phyloP scores from a whole-genome alignment of 2,113 vertebrate genomes.

The Bubo bubo region DNA sequence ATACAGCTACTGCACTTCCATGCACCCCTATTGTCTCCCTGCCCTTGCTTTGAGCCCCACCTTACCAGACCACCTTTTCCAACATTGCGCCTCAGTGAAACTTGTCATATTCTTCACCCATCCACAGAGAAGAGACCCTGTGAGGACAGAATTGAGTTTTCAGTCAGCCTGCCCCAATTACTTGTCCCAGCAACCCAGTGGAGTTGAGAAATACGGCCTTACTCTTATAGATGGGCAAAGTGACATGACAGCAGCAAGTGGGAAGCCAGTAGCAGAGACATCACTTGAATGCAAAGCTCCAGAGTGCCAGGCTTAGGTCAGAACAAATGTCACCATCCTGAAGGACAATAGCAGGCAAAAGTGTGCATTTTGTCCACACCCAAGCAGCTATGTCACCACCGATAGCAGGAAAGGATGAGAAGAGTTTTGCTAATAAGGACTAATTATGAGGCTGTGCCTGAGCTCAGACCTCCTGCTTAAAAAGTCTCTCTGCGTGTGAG shows the following conservation, averaged over 20 bases:
- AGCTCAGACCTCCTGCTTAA: constrained; percentile 11
- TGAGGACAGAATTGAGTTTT: not conserved
- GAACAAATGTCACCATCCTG: not conserved
- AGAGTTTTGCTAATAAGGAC: not conserved
- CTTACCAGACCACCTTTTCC: not conserved
- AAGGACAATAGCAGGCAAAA: not conserved
- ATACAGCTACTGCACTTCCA: not conserved
- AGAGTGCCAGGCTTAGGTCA: not conserved
- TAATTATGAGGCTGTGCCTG: not conserved
- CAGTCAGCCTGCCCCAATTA: not conserved
- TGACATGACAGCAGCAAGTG: not conserved
- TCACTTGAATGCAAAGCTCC: not conserved
- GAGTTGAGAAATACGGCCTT: not conserved
- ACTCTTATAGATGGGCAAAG: not conserved
- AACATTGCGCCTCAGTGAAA: not conserved
- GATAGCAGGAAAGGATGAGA: not conserved
- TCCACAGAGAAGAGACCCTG: not conserved
- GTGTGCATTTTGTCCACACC: not conserved
- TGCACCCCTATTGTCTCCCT: not conserved
- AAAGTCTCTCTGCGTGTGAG: not conserved
- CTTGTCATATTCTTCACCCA: not conserved
- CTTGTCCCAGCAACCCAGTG: not conserved
- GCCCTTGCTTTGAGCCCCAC: not conserved
- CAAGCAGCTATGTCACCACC: not conserved
- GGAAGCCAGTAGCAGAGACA: not conserved